phyloP scores from a whole-genome alignment of 2,113 vertebrate species.

The Capreolus pygargus region DNA sequence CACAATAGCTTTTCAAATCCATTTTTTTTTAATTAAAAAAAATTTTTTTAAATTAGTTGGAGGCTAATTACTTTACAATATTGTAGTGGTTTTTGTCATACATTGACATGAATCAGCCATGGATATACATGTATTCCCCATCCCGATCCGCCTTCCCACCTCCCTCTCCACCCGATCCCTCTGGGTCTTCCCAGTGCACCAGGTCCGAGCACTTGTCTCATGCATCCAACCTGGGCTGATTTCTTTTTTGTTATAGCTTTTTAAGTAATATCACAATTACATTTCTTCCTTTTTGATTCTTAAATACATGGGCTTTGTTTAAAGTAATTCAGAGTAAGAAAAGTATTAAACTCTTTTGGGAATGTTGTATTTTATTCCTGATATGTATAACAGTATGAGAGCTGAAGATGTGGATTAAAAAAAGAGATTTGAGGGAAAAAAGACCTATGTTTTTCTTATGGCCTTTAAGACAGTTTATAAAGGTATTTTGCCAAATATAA shows the following conservation, averaged over 20 bases:
- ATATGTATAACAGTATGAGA: background rate
- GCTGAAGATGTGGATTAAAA: background rate
- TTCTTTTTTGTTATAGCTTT: background rate
- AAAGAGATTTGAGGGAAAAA: background rate
- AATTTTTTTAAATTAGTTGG: no score
- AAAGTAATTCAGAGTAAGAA: conserved; percentile 35
- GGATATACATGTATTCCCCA: no score
- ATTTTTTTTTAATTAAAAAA: background rate
- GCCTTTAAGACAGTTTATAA: background rate
- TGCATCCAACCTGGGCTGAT: background rate
- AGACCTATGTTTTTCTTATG: background rate
- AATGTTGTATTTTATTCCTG: background rate
- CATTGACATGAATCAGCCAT: no score
- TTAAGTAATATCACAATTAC: background rate
- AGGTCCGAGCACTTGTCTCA: no score
- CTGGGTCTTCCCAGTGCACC: no score
- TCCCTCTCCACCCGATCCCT: no score
- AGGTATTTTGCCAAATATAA: background rate
- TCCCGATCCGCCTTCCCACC: no score
- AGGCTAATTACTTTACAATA: no score
- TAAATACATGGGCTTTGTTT: background rate
- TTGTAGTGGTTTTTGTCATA: no score
- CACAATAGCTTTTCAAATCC: background rate
- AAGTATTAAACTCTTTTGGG: background rate
- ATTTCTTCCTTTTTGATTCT: background rate